Evolutionary conservation across 2,797 vertebrate species (phyloP).

Genomic region (Tangara arthus): DNA sequence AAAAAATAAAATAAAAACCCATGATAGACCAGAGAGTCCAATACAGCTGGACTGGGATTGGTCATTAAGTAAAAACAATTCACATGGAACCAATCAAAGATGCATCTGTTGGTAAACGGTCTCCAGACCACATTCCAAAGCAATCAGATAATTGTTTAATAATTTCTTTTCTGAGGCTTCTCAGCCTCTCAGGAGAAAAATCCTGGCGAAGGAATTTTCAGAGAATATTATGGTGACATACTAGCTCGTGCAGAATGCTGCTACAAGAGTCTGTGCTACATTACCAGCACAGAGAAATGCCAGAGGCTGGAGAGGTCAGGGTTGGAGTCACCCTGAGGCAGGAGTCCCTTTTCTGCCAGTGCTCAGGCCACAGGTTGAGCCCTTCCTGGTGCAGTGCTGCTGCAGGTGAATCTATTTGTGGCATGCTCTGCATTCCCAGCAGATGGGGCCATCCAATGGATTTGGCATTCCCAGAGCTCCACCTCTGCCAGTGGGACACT

Average conservation of each 20-base stretch:
- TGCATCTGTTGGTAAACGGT: no score
- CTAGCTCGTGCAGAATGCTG: not conserved
- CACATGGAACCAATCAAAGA: no score
- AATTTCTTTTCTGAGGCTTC: no score
- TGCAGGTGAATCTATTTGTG: not conserved
- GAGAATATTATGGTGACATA: no score
- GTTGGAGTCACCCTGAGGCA: not conserved
- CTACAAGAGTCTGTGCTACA: not conserved
- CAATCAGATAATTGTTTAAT: no score
- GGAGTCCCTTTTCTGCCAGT: not conserved
- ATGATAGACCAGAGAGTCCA: no score
- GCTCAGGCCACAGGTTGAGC: not conserved
- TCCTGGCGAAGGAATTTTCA: no score
- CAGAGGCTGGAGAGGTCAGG: not conserved
- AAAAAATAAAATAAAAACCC: no score
- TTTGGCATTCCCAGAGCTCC: not conserved
- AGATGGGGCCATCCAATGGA: not conserved
- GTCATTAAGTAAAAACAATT: no score
- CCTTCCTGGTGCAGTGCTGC: not conserved
- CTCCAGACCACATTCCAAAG: no score
- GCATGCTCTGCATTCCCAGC: not conserved
- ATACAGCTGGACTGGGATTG: no score
- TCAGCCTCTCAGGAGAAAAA: no score
- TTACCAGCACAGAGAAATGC: not conserved
- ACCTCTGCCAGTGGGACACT: rapidly evolving